Base-by-base conservation (phyloP, 2,797 vertebrate species). In the Crocodylus rhombifer region DNA sequence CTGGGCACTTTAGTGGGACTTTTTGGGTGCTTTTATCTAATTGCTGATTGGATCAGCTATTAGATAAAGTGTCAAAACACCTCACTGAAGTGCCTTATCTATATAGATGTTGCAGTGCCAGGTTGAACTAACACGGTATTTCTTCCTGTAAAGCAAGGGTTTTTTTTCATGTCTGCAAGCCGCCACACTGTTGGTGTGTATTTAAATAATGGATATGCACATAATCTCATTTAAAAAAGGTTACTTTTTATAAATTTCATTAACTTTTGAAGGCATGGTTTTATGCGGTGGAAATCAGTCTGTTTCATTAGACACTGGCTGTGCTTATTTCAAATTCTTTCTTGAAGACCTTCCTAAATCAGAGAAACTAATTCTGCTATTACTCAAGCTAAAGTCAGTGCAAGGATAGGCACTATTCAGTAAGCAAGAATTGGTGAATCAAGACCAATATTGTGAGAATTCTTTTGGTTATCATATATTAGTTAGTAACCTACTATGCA, bases 231-330 rank as follows among this genome's bases (percentile, higher is more conserved):
- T 94, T 93, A 95, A 95, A 88, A 58, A 90, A 61, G 62, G 79
- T 95, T 85, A n/a, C 25, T 60, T 89, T 91, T 88, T 81, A 4
- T 2, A 90, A 87, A 77, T 89, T 93, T 93, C 82, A 89, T 26
- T 84, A 64, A 85, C 14, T 86, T 95, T 26, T 73, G 85, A 93
- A 86, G 81, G 77, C 25, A 26, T 13, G 30, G 10, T 17, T 82
- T 95, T 96, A 73, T 80, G 67, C 60, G 58, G 82, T 81, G 88
- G 79, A 77, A 89, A 84, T 88, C 79, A 85, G 64, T 77, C 73
- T 91, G 23, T 77, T 91, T 88, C 81, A 91, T 93, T 83, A 93
- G 90, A 91, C 91, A 92, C 89, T 87, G 95, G 85, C 77, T 92
- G 12, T 26, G 23, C 36, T 67, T 65, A 33, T 87, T 92, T 81